These are phyloP conservation scores for Drosophila hydei DNA, from an alignment of 1,140 invertebrate species.

Conservation along the genomic window DNA sequence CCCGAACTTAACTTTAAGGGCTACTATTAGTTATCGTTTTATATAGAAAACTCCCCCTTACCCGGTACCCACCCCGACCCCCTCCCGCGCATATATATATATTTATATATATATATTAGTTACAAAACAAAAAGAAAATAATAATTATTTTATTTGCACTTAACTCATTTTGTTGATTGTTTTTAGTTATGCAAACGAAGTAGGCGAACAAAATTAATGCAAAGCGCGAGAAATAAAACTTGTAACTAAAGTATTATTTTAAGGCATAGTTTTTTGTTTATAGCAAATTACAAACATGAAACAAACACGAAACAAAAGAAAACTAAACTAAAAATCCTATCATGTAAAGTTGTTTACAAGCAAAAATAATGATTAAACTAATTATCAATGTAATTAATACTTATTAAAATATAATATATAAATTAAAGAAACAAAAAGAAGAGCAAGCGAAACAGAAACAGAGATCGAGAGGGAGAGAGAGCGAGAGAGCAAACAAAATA, in stretches of 20 bases:
- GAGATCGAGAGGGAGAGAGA: slow-evolving; percentile 16
- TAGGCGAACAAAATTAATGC: slow-evolving; percentile 73
- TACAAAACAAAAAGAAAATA: slow-evolving; percentile 41
- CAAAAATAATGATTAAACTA: slow-evolving; percentile 73
- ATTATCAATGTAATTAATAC: slow-evolving; percentile 83
- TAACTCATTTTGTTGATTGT: slow-evolving; percentile 76
- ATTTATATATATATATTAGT: slow-evolving; percentile 49
- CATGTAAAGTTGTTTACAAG: slow-evolving; percentile 79
- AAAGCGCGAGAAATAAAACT: slow-evolving; percentile 61
- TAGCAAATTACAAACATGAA: slow-evolving; percentile 64
- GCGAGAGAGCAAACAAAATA: slow-evolving; percentile 52
- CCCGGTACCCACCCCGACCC: neutral
- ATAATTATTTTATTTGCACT: slow-evolving; percentile 63
- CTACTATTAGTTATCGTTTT: slow-evolving; percentile 71
- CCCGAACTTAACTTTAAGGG: slow-evolving; percentile 42
- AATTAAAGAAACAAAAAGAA: slow-evolving; percentile 44
- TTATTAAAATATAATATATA: slow-evolving; percentile 57
- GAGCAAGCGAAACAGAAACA: slow-evolving; percentile 23
- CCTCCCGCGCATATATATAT: slow-evolving; percentile 17
- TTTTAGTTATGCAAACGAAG: slow-evolving; percentile 65
- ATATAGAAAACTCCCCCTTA: neutral
- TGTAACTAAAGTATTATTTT: slow-evolving; percentile 83
- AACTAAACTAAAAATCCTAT: slow-evolving; percentile 64
- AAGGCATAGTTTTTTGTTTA: slow-evolving; percentile 79
- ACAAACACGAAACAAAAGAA: slow-evolving; percentile 30